These are phyloP conservation scores for Dinocampus coccinellae DNA, from an alignment of 2,888 invertebrate species.

Conservation along the genomic window DNA sequence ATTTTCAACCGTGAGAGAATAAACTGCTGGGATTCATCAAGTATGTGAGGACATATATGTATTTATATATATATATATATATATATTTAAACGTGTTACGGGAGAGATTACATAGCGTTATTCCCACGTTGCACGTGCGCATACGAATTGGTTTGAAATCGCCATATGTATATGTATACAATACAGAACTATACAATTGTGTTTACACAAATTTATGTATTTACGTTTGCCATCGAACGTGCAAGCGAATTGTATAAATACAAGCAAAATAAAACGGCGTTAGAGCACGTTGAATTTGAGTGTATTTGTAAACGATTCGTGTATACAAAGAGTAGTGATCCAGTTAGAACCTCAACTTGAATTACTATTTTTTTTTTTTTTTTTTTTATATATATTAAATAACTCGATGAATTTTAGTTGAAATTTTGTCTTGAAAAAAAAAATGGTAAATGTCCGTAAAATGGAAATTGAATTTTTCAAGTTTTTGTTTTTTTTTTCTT, in stretches of 20 bases:
- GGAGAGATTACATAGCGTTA: neutral
- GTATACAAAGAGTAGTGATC: constrained; percentile 4
- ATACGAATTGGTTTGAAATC: neutral
- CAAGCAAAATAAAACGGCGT: neutral
- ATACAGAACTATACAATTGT: constrained; percentile 36
- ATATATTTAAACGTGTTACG: neutral
- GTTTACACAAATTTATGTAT: constrained; percentile 42
- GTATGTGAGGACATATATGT: neutral
- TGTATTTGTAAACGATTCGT: constrained; percentile 4
- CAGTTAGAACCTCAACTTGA: neutral
- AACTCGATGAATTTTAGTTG: too few species aligned
- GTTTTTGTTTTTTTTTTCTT: too few species aligned
- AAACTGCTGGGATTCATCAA: neutral
- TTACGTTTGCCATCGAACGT: constrained; percentile 7
- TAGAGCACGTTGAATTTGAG: neutral
- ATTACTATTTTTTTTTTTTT: neutral
- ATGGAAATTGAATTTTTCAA: neutral
- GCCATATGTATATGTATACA: neutral
- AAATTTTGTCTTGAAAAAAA: too few species aligned
- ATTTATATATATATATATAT: neutral
- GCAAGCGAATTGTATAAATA: constrained; percentile 5
- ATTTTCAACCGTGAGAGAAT: neutral
- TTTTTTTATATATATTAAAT: neutral
- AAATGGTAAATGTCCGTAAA: too few species aligned
- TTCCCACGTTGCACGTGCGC: constrained; percentile 13